A percentile compares a stretch with the other conserved stretches of the same genome.
phyloP scores from a whole-genome alignment of 2,888 invertebrate genomes.

The Iphiclides podalirius region DNA sequence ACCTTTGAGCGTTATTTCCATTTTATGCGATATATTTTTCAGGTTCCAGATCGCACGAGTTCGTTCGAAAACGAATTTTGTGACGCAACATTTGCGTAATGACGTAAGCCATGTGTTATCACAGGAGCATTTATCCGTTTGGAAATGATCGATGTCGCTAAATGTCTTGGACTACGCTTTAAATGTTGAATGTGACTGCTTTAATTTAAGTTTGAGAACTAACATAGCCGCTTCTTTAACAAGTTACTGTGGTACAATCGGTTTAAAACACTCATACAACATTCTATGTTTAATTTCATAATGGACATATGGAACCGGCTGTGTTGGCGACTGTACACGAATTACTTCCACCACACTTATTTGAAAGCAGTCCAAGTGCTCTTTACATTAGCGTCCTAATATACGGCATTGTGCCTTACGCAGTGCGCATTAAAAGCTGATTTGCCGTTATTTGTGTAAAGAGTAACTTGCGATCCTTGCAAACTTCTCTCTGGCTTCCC shows the following conservation, averaged over 20 bases:
- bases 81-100: slow-evolving; percentile 43
- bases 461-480: slow-evolving; percentile 56
- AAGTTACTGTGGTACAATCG: background rate
- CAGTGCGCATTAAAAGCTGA: too few relatives aligned
- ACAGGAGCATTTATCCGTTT: slow-evolving; percentile 39
- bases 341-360: slow-evolving; percentile 25
- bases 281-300: background rate
- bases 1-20: background rate
- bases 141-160: slow-evolving; percentile 63
- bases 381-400: slow-evolving; percentile 40
- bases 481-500: slow-evolving; percentile 60
- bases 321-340: slow-evolving; percentile 24
- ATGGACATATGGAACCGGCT: slow-evolving; percentile 10
- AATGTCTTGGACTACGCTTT: slow-evolving; percentile 71
- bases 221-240: slow-evolving; percentile 1
- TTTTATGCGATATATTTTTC: slow-evolving; percentile 24
- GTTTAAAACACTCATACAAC: too few relatives aligned
- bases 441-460: slow-evolving; percentile 46
- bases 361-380: slow-evolving; percentile 39
- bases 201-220: slow-evolving; percentile 25
- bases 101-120: slow-evolving; percentile 39
- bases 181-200: slow-evolving; percentile 48
- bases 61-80: slow-evolving; percentile 31
- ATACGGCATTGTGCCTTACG: too few relatives aligned
- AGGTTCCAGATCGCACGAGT: slow-evolving; percentile 21